These are phyloP conservation scores for Schizothorax lantsangensis DNA, from an alignment of 2,797 vertebrate genomes.

Conservation along the genomic window DNA sequence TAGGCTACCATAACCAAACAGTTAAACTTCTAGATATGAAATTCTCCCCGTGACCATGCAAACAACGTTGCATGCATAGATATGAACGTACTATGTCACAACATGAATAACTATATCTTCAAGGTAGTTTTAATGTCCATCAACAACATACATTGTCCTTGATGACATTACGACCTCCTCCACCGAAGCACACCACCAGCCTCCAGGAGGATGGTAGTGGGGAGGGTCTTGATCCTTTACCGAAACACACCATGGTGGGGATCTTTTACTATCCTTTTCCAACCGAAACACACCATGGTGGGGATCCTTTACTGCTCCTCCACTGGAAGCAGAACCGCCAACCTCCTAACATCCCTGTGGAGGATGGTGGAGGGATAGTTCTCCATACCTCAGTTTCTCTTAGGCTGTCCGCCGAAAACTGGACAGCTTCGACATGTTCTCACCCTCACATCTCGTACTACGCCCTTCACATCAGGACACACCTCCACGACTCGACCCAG, in stretches of 20 bases:
- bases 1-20: no score
- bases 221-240: neutral
- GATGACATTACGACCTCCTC: neutral
- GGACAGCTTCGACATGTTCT: neutral
- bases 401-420: neutral
- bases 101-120: no score
- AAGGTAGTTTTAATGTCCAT: neutral
- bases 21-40: no score
- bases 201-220: no score
- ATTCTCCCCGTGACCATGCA: no score
- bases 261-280: no score
- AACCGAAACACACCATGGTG: conserved; percentile 24
- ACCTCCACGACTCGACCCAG: no score
- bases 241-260: neutral
- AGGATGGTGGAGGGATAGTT: conserved; percentile 13
- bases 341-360: conserved; percentile 8
- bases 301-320: conserved; percentile 6
- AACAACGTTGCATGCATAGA: no score
- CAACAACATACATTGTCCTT: neutral
- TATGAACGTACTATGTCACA: no score
- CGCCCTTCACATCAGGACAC: neutral
- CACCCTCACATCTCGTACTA: conserved; percentile 10
- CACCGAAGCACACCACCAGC: no score
- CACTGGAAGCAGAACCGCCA: conserved; percentile 27
- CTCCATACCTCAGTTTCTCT: neutral